These are phyloP conservation scores for Liasis olivaceus DNA, from an alignment of 2,797 vertebrate genomes.

Conservation along the genomic window DNA sequence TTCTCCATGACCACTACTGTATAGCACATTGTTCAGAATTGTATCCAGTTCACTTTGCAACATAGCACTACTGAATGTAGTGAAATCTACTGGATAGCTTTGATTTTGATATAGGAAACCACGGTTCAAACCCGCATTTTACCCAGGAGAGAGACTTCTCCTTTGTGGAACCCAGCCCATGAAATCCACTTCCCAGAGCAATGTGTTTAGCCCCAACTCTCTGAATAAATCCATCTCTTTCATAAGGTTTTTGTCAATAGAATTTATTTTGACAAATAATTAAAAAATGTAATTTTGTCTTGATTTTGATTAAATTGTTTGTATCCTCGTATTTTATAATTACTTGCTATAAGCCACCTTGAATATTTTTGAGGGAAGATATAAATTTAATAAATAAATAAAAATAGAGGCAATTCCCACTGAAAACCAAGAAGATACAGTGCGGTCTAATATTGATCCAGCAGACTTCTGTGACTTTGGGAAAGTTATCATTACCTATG, in stretches of 20 bases:
- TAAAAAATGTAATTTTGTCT: too few species aligned
- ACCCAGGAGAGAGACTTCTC: background rate
- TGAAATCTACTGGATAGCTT: background rate
- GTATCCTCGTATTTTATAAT: too few species aligned
- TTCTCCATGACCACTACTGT: background rate
- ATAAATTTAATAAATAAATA: too few species aligned
- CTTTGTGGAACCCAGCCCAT: background rate
- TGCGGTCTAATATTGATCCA: background rate
- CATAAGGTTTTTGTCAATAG: too few species aligned
- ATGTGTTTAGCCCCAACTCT: too few species aligned
- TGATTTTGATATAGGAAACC: background rate
- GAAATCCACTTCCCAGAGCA: background rate
- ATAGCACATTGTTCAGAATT: conserved; percentile 9
- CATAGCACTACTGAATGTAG: conserved; percentile 1
- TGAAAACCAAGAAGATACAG: too few species aligned
- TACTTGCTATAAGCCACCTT: too few species aligned
- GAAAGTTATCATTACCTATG: background rate
- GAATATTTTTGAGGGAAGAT: too few species aligned
- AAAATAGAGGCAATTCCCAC: too few species aligned
- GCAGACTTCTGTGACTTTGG: background rate
- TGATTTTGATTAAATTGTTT: too few species aligned
- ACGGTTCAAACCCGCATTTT: background rate
- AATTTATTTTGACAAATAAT: too few species aligned
- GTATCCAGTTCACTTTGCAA: conserved; percentile 32
- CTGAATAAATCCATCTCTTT: too few species aligned